Evolutionary conservation across 2,797 vertebrate species (phyloP), one percentile per base, ranked within the genome.

Genomic region (Prionace glauca): DNA sequence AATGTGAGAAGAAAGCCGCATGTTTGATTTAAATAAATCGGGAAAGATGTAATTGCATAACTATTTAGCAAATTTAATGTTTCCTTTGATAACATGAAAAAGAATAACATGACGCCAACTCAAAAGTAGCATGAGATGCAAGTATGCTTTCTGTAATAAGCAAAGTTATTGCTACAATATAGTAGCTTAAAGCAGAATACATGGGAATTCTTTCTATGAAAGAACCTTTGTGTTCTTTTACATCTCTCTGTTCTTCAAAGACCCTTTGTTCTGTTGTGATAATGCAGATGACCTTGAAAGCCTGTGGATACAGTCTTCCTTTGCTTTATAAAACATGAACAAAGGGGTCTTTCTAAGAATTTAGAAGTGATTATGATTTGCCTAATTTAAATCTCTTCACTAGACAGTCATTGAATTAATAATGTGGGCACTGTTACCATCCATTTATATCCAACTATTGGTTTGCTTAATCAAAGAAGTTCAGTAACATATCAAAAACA

Each of bases 331-430:
- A 95, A 84, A 74, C 74, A 3, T 65, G 92, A 36, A 71, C 96
- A 98, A 97, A 98, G 97, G 97, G 26, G 97, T 96, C 96, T 97
- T 97, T 97, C 97, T 98, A 97, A 97, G 96, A 96, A 96, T 93
- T 96, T 88, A 36, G 60, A 32, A 96, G 96, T 96, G 96, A 92
- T 88, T 96, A 95, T 96, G 96, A 95, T 74, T 95, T 95, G 50
- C 93, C 93, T 77, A 95, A 95, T 95, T 95, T 95, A 56, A 95
- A 77, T 95, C 93, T 95, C 29, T 18, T 95, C 26, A 56, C 45
- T 95, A 22, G 93, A 95, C 45, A 50, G 71, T 56, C 69, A 74
- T 72, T 56, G 93, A 95, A 77, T 60, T 74, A 95, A 94, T 94
- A 94, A 60, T 56, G 72, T 72, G 71, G 45, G 45, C 93, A 60